phyloP scores from a whole-genome alignment of 1,140 invertebrate genomes.

The Teleogryllus occipitalis region DNA sequence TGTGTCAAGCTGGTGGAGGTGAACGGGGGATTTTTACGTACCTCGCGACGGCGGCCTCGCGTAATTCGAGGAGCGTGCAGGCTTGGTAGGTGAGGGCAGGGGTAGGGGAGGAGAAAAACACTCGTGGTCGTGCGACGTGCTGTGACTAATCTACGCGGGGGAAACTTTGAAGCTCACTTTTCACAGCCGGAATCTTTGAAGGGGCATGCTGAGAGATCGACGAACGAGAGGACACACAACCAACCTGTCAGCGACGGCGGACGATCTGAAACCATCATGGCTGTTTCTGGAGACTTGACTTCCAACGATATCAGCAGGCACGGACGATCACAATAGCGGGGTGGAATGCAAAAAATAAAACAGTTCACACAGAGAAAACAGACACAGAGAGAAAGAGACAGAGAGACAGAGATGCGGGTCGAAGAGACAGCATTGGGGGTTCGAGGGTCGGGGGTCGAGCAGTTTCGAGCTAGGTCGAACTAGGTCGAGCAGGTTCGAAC shows the following conservation, averaged over 20 bases:
- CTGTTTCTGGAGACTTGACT: slow-evolving; percentile 24
- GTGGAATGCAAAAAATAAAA: background rate
- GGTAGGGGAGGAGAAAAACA: background rate
- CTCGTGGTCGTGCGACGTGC: background rate
- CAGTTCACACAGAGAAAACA: slow-evolving; percentile 22
- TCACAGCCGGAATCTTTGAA: background rate
- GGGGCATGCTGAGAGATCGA: background rate
- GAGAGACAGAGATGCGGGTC: slow-evolving; percentile 26
- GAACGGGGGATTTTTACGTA: background rate
- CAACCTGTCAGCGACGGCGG: slow-evolving; percentile 20
- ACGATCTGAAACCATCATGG: slow-evolving; percentile 30
- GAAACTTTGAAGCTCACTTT: background rate
- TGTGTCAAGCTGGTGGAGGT: background rate
- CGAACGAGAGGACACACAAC: background rate
- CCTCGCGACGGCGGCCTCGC: background rate
- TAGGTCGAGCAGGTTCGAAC: too few species aligned
- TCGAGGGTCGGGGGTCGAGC: background rate
- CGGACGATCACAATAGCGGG: background rate
- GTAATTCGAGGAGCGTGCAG: background rate
- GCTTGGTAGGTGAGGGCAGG: background rate
- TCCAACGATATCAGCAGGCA: too few species aligned
- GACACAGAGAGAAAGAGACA: slow-evolving; percentile 22
- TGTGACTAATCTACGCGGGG: background rate
- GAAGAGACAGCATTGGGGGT: background rate
- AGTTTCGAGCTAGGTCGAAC: too few species aligned